Evolutionary conservation across 2,888 invertebrate genomes (phyloP).

Genomic region (Drosophila mettleri): DNA sequence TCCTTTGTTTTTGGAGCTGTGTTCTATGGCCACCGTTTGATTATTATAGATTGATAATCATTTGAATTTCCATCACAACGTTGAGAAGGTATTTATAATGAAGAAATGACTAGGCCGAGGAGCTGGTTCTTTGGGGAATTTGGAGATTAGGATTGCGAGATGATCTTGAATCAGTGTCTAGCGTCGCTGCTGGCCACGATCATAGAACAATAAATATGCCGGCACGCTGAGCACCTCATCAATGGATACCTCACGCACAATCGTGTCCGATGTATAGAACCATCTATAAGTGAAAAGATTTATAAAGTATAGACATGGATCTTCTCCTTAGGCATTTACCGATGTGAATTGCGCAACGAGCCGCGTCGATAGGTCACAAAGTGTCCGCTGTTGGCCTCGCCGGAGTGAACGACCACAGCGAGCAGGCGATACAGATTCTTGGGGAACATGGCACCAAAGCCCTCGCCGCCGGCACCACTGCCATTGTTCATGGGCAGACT

Average conservation of each 20-base stretch:
- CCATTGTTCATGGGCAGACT: conserved; percentile 83
- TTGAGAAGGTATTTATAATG: conserved; percentile 26
- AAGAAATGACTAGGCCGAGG: conserved; percentile 56
- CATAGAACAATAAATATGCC: conserved; percentile 97
- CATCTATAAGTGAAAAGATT: conserved; percentile 86
- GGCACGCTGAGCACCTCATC: conserved; percentile 93
- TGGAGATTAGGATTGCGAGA: neutral
- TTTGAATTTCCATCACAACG: conserved; percentile 44
- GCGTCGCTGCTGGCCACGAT: conserved; percentile 85
- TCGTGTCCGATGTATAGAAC: conserved; percentile 94
- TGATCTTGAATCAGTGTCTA: neutral
- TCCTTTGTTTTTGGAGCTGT: conserved; percentile 10
- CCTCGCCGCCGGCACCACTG: conserved; percentile 68
- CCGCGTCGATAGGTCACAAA: conserved; percentile 96
- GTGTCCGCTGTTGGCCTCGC: conserved; percentile 95
- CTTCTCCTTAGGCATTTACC: conserved; percentile 61
- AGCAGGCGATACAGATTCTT: conserved; percentile 91
- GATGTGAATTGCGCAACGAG: conserved; percentile 84
- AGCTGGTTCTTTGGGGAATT: conserved; percentile 3
- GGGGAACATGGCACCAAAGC: conserved; percentile 85
- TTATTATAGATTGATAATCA: conserved; percentile 18
- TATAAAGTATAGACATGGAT: neutral
- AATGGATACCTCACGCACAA: conserved; percentile 92
- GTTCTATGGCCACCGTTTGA: conserved; percentile 47
- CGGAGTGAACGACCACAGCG: conserved; percentile 95